These are phyloP conservation scores for Aptenodytes patagonicus DNA, from an alignment of 2,113 vertebrate genomes.

Conservation along the genomic window DNA sequence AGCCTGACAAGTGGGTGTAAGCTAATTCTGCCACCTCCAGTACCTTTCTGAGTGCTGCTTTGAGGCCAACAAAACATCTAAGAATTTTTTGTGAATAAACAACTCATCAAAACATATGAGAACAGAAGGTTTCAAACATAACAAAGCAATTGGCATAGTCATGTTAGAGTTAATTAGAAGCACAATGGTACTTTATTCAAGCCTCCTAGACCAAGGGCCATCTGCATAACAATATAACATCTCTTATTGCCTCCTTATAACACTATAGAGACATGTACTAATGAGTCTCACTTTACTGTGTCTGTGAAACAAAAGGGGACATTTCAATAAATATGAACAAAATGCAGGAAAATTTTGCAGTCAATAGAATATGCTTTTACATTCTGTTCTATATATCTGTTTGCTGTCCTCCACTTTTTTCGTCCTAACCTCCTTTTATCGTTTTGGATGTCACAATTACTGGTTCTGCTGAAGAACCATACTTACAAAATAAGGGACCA, in stretches of 20 bases:
- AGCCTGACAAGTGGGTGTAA: constrained; percentile 33
- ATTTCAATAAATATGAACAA: neutral
- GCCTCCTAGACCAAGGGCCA: constrained; percentile 59
- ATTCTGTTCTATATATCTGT: neutral
- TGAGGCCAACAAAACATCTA: constrained; percentile 46
- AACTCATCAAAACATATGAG: constrained; percentile 67
- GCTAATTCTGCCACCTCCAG: constrained; percentile 48
- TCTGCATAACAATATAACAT: constrained; percentile 49
- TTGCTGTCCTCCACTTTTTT: neutral
- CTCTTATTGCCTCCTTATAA: constrained; percentile 18
- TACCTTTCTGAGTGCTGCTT: constrained; percentile 40
- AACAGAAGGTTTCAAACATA: constrained; percentile 70
- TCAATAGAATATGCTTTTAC: neutral
- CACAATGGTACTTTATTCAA: constrained; percentile 58
- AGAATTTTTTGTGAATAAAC: constrained; percentile 67
- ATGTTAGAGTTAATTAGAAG: constrained; percentile 71
- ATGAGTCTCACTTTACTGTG: neutral
- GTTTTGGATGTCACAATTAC: neutral
- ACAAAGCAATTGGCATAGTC: constrained; percentile 56
- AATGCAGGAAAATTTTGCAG: neutral
- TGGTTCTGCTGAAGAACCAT: neutral
- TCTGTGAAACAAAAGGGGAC: neutral
- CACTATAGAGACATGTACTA: neutral
- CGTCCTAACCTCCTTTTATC: neutral
- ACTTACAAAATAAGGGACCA: neutral